Percentiles rank a stretch among this genome's conserved stretches.
Evolutionary conservation across 1,140 invertebrate genomes (phyloP).

Genomic region (Heterodera carotae): DNA sequence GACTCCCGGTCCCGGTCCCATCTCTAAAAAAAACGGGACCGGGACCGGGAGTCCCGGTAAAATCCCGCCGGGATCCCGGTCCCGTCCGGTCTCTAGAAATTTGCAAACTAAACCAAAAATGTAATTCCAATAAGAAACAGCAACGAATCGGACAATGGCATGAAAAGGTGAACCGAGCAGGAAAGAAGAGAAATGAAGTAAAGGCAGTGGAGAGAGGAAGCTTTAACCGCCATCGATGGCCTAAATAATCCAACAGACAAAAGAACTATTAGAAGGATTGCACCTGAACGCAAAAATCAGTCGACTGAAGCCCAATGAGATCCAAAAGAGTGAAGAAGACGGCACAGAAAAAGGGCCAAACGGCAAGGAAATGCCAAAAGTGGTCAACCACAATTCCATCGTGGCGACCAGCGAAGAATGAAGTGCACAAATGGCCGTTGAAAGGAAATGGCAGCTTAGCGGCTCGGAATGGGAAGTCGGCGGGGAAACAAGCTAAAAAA

Average conservation of each 20-base stretch:
- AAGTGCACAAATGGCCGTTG: slow-evolving; percentile 6
- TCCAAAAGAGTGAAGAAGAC: slow-evolving; percentile 2
- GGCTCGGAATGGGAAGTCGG: neutral
- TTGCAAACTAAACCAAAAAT: slow-evolving; percentile 17
- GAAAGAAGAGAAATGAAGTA: slow-evolving; percentile 15
- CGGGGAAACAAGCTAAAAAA: slow-evolving; percentile 8
- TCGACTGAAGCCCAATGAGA: slow-evolving; percentile 2
- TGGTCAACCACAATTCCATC: neutral
- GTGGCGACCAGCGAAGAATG: slow-evolving; percentile 11
- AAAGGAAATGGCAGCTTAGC: neutral
- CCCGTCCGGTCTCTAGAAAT: no score
- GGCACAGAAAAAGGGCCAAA: neutral
- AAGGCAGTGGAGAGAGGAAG: slow-evolving; percentile 14
- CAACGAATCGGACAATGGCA: neutral
- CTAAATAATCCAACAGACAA: slow-evolving; percentile 1
- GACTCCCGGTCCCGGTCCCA: no score
- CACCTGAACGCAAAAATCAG: neutral
- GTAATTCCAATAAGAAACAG: neutral
- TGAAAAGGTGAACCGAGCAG: neutral
- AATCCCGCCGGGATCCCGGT: no score
- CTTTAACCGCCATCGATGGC: neutral
- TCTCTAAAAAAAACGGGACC: no score
- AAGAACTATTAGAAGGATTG: neutral
- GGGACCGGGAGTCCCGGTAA: no score
- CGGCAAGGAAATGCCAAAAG: neutral